Percentiles rank a stretch among this genome's conserved stretches.
Conservation (phyloP, 1,140 invertebrate species). For the Chironomus striatipennis region DNA sequence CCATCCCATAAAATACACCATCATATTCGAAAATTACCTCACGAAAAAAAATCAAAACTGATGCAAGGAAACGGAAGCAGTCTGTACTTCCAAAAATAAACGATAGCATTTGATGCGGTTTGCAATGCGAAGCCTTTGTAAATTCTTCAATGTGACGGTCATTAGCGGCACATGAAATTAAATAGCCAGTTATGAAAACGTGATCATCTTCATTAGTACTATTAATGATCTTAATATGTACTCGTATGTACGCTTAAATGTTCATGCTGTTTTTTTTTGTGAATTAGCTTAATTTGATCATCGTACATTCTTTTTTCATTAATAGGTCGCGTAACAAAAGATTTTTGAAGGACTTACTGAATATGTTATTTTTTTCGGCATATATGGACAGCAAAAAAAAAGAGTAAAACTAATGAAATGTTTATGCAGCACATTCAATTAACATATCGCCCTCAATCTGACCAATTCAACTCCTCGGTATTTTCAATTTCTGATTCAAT, state of each 20-base stretch:
- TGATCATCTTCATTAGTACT: neutral
- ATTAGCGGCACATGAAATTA: neutral
- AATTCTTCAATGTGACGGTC: neutral
- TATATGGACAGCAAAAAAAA: neutral
- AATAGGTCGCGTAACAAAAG: neutral
- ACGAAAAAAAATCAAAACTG: neutral
- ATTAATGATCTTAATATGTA: neutral
- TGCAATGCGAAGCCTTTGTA: neutral
- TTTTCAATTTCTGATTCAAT: neutral
- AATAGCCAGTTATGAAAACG: slow-evolving; percentile 16
- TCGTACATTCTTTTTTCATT: neutral
- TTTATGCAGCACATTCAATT: neutral
- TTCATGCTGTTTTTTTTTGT: neutral
- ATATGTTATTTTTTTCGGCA: neutral
- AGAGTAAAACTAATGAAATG: too few species aligned
- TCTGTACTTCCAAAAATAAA: neutral
- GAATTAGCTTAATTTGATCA: neutral
- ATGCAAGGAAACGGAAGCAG: neutral
- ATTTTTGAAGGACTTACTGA: neutral
- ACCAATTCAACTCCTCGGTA: neutral
- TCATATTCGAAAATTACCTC: neutral
- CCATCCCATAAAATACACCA: too few species aligned
- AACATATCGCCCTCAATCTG: slow-evolving; percentile 8
- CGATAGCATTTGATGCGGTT: neutral
- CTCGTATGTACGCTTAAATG: neutral